Evolutionary conservation across 2,113 vertebrate species (phyloP), one percentile per base, ranked within the genome.

Genomic region (Macroglossus sobrinus): DNA sequence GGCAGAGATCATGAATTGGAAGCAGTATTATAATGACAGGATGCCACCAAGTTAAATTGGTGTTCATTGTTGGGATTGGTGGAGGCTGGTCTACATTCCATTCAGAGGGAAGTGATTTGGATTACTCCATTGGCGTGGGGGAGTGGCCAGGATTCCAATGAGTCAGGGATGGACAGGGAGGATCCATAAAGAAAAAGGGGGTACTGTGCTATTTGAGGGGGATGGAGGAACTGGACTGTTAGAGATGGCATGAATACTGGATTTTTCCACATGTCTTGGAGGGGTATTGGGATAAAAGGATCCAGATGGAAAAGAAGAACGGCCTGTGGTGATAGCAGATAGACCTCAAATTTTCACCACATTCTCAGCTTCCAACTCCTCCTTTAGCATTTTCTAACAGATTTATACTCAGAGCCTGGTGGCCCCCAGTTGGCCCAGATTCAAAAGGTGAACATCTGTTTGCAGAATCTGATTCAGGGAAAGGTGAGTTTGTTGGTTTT

Each of bases 401-500:
- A 95, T 30, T 76, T 64, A 24, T 35, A 85, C 89, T 80, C 81
- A 69, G 92, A 96, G 81, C 86, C 86, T 43, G 53, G 81, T 38
- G 69, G 76, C 35, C 82, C 90, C 24, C 95, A 94, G 22, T 59
- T 98, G 93, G 92, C 97, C 72, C 97, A 96, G 84, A 98, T 98
- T 72, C 98, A 98, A 75, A 96, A 97, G 90, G 94, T 98, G 89
- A 98, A 98, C 72, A 86, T 68, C 50, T 97, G 97, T 96, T 93
- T 98, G 95, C 93, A 78, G 72, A 95, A 89, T 61, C 91, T 98
- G 72, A 68, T 96, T 95, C 88, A 84, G 78, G 91, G 50, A 15
- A 94, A 94, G 96, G 97, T 97, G 50, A 94, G 93, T 96, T 91
- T 86, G 92, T 85, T 95, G n/a, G 94, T 95, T 94, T 96, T 22